Conservation (phyloP, 2,113 vertebrate genomes). For the Neodon shergylaensis region DNA sequence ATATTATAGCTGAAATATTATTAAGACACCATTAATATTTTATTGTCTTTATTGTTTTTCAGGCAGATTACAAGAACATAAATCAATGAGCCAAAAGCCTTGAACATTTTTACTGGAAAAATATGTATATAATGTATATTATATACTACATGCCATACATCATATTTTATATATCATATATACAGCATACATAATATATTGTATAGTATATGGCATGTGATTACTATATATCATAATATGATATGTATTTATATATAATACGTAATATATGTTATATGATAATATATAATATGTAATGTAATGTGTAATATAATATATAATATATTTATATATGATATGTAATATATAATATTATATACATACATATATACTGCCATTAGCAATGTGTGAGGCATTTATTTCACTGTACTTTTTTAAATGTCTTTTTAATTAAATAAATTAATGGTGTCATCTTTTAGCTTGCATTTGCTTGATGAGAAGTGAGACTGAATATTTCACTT, state of each 20-base stretch:
- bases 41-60: slow-evolving; percentile 50
- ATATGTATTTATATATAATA: too few relatives aligned
- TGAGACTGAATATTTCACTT: neutral
- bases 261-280: neutral
- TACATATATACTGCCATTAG: slow-evolving; percentile 34
- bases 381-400: slow-evolving; percentile 4
- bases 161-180: too few relatives aligned
- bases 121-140: neutral
- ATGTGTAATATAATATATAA: too few relatives aligned
- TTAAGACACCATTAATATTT: slow-evolving; percentile 43
- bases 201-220: too few relatives aligned
- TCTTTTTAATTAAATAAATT: slow-evolving; percentile 52
- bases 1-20: slow-evolving; percentile 55
- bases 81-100: slow-evolving; percentile 63
- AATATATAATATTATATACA: too few relatives aligned
- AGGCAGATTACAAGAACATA: slow-evolving; percentile 38
- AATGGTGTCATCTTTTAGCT: neutral
- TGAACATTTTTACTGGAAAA: slow-evolving; percentile 39
- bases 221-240: too few relatives aligned
- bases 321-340: too few relatives aligned
- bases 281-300: neutral
- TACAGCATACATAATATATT: too few relatives aligned
- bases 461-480: slow-evolving; percentile 41
- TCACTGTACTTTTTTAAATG: slow-evolving; percentile 30
- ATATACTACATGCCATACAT: too few relatives aligned